Percentiles rank a stretch among this genome's conserved stretches.
Conservation (phyloP, 2,888 invertebrate genomes). For the Tenthredo distinguenda region DNA sequence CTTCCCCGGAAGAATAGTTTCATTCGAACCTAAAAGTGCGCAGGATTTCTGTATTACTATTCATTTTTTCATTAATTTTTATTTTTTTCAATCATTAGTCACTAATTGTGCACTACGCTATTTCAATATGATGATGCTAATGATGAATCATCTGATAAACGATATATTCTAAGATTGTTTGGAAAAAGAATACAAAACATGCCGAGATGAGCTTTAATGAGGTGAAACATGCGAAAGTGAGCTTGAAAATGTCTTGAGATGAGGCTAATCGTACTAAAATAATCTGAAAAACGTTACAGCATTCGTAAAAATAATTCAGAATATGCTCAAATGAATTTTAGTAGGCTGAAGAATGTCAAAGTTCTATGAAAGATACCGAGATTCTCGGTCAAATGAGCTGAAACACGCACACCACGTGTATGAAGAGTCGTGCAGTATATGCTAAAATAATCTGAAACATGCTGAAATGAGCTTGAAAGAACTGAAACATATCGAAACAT, state of each 20-base stretch:
- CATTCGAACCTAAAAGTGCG: neutral
- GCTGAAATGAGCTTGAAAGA: neutral
- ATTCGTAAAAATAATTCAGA: neutral
- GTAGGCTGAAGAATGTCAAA: neutral
- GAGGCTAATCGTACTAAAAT: neutral
- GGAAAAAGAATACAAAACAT: neutral
- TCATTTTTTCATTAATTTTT: neutral
- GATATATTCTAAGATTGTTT: neutral
- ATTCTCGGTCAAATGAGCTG: neutral
- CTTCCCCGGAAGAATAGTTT: neutral
- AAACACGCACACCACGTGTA: neutral
- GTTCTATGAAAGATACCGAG: neutral
- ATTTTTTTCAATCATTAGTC: neutral
- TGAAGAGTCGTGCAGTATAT: neutral
- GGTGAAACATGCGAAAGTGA: neutral
- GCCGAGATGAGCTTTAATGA: neutral
- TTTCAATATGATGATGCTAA: neutral
- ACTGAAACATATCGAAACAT: neutral
- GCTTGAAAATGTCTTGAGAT: neutral
- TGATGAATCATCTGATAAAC: neutral
- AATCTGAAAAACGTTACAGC: neutral
- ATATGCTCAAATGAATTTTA: neutral
- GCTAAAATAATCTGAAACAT: neutral
- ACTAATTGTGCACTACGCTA: neutral
- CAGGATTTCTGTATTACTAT: neutral